Conservation (phyloP, 2,113 vertebrate species). For the Ginglymostoma cirratum region DNA sequence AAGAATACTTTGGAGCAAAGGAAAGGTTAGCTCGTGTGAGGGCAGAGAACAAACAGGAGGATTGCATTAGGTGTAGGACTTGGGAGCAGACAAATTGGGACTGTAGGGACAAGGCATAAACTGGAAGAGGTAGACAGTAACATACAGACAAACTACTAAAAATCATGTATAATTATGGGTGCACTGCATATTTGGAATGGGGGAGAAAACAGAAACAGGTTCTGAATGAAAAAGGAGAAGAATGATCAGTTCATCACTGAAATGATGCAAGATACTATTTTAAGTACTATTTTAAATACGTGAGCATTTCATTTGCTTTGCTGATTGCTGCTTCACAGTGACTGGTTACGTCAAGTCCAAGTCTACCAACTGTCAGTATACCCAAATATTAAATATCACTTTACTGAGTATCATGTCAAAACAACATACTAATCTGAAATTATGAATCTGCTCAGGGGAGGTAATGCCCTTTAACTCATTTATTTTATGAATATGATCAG, state of each 20-base stretch:
- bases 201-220: not conserved
- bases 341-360: not conserved
- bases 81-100: not conserved
- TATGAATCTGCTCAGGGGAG: not conserved
- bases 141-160: not conserved
- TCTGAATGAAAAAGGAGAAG: not conserved
- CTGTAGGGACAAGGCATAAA: not conserved
- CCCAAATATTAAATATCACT: not conserved
- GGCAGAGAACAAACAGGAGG: not conserved
- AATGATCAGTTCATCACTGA: not conserved
- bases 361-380: not conserved
- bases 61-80: not conserved
- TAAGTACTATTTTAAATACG: not conserved
- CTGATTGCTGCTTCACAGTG: not conserved
- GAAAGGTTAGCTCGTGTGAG: not conserved
- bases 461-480: not conserved
- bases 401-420: not conserved
- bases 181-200: not conserved
- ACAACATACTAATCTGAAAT: not conserved
- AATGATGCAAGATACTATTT: not conserved
- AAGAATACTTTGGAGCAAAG: not conserved
- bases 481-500: not conserved
- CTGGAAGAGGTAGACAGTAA: not conserved
- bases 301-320: not conserved
- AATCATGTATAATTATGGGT: not conserved